Evolutionary conservation across 2,797 vertebrate species (phyloP), one percentile per base, ranked within the genome.

Genomic region (Parauchenoglanis punctatus): DNA sequence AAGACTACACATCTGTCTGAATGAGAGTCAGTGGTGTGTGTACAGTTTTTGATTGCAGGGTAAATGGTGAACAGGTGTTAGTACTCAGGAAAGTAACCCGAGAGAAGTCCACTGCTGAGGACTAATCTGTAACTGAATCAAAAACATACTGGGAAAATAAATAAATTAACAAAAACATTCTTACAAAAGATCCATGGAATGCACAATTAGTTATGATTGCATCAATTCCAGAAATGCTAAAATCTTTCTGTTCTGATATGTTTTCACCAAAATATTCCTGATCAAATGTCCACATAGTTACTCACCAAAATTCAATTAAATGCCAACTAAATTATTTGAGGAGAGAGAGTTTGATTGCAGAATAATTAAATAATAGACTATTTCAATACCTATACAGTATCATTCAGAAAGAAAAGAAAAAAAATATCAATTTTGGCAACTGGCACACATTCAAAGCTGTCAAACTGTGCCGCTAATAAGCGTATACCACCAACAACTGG

Each of bases 401-500:
- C 44, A 13, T n/a, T n/a, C 25, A 15, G 25, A 78, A 78, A 18
- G 2, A 35, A 20, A 56, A 0, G 8, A 78, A n/a, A 49, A 49
- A 49, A 49, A 49, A 49, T 49, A 12, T 8, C 54, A 58, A 20
- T 20, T 58, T 58, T 78, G 52, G 18, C 10, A 58, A 78, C 54
- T 78, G 18, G 17, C 28, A 78, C 28, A 78, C 54, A 80, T 80
- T 59, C 54, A 18, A 58, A 80, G 18, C 28, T 58, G 18, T 58
- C 8, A 59, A 59, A 80, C 54, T 25, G 11, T 59, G 77, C 77
- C 18, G 12, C 28, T 13, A 80, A 80, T 59, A 35, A 23, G 31
- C 6, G 1, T 58, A 80, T 59, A 80, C 31, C 54, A 59, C 77
- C 92, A 95, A 93, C 94, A 94, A 93, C 94, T 92, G 92, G 91